These are phyloP conservation scores for Erythrocercus mccallii DNA, from an alignment of 2,113 vertebrate species.

Conservation along the genomic window DNA sequence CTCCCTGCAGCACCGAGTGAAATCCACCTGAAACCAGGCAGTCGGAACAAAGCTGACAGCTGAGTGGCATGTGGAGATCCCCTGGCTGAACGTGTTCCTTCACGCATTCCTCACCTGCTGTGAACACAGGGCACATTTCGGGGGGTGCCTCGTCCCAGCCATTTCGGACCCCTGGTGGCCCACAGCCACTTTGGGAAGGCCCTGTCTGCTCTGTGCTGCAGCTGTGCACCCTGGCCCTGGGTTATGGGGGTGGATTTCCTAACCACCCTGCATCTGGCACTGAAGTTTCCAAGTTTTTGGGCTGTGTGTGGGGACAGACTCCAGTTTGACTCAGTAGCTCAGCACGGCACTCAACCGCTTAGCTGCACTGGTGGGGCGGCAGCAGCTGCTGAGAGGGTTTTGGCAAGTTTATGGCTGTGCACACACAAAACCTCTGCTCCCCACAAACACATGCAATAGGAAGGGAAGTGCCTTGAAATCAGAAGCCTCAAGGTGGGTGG, in stretches of 20 bases:
- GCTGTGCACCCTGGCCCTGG: not conserved
- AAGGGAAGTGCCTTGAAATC: constrained; percentile 19
- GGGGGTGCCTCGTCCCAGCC: rapidly evolving
- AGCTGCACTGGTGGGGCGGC: not conserved
- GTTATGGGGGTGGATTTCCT: not conserved
- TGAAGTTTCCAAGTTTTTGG: not conserved
- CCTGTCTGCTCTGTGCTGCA: not conserved
- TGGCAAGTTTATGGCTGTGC: not conserved
- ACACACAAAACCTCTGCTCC: not conserved
- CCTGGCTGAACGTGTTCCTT: not conserved
- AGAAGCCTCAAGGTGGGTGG: not conserved
- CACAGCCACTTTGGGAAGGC: rapidly evolving
- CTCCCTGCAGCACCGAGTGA: not conserved
- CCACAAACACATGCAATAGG: not conserved
- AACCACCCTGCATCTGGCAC: not conserved
- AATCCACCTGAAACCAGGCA: constrained; percentile 27
- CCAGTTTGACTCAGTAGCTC: not conserved
- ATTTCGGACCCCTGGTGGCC: not conserved
- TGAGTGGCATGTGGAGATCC: not conserved
- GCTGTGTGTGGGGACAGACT: not conserved
- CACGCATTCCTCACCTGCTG: not conserved
- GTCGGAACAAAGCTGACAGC: not conserved
- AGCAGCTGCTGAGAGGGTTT: not conserved
- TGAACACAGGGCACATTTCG: rapidly evolving
- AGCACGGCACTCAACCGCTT: not conserved